phyloP scores from a whole-genome alignment of 2,888 invertebrate genomes.

The Luffia ferchaultella region DNA sequence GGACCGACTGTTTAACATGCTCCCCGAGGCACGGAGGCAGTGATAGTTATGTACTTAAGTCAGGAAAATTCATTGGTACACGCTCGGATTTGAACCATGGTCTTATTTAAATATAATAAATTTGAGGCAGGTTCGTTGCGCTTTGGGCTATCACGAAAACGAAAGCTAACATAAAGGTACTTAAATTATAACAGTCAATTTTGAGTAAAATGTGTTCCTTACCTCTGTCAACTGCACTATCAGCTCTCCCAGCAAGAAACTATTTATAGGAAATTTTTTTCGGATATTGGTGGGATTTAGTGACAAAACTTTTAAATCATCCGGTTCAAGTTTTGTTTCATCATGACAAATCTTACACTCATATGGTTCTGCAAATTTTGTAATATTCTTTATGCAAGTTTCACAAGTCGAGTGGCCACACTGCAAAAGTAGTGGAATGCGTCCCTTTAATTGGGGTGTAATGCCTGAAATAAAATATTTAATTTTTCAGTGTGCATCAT shows the following conservation, averaged over 20 bases:
- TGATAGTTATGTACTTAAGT: no score
- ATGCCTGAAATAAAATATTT: slow-evolving; percentile 8
- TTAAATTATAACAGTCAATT: no score
- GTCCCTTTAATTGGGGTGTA: slow-evolving; percentile 24
- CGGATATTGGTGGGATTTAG: slow-evolving; percentile 28
- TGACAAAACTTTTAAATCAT: slow-evolving; percentile 21
- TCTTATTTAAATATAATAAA: no score
- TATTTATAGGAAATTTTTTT: slow-evolving; percentile 37
- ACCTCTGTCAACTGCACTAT: slow-evolving; percentile 31
- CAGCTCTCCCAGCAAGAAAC: slow-evolving; percentile 44
- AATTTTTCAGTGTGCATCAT: no score
- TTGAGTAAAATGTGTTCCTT: no score
- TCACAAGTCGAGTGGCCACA: slow-evolving; percentile 77
- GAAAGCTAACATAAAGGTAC: no score
- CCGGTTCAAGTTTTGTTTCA: slow-evolving; percentile 25
- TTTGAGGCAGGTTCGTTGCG: no score
- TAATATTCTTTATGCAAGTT: slow-evolving; percentile 57
- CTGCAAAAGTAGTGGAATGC: slow-evolving; percentile 66
- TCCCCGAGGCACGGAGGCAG: no score
- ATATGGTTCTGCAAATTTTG: slow-evolving; percentile 43
- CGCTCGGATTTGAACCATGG: no score
- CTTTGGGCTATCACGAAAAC: no score
- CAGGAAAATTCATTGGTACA: no score
- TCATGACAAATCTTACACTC: slow-evolving; percentile 55
- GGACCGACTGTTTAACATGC: no score